Evolutionary conservation across 2,888 invertebrate genomes (phyloP), one percentile per base, ranked within the genome.

Genomic region (Polyommatus iphigenia): DNA sequence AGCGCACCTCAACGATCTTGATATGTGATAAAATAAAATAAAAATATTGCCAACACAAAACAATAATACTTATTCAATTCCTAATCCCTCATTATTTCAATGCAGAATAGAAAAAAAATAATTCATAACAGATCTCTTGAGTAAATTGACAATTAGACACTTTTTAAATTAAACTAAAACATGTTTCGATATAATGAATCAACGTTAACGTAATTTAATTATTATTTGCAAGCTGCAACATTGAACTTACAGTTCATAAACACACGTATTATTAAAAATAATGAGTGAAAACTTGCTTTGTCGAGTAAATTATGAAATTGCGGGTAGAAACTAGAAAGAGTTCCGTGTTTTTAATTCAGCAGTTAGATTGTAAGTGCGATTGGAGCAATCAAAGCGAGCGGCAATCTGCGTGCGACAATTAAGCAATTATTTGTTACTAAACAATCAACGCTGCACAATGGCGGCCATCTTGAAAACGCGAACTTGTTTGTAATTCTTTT

Each of bases 351-450:
- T 72, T 75, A 75, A 75, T 75, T 54, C 75, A 29, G 24, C 15
- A 54, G 24, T 78, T 59, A 80, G 80, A 80, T 81, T 76, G 79
- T 10, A 71, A 78, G 73, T 77, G 78, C 71, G 81, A 81, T 80
- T 81, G 50, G 76, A 80, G 81, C 79, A 81, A 82, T 82, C 82
- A 82, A 82, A 81, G 80, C 80, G 73, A 79, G 80, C 78, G 79
- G 79, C 79, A 79, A 80, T 81, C 81, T 79, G 67, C 72, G 72
- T 77, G 77, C 78, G 78, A 80, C 79, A 82, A 81, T 82, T 82
- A 82, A 78, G 76, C 79, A 79, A 81, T 82, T 82, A 81, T 81
- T 78, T 77, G 78, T 79, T 79, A 82, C 81, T 80, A 82, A 80
- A 79, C 79, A 80, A 82, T 82, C 80, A 81, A 50, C 75, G 57